These are phyloP conservation scores for Meiosimyza decipiens DNA, from an alignment of 2,888 invertebrate species.

Conservation along the genomic window DNA sequence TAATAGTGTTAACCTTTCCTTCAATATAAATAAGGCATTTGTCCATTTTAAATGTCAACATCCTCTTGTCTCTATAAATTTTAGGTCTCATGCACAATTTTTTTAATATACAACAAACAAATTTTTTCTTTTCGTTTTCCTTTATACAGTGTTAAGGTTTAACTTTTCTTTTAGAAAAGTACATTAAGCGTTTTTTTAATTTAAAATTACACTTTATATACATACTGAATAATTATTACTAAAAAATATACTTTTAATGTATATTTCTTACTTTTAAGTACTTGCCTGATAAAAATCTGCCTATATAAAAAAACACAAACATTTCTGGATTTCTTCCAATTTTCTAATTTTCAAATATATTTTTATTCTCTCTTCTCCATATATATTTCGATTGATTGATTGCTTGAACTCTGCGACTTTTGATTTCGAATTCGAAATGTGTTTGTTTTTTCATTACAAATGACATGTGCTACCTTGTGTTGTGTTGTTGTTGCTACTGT, in stretches of 20 bases:
- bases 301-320: slow-evolving; percentile 18
- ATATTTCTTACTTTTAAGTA: slow-evolving; percentile 45
- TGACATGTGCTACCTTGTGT: slow-evolving; percentile 26
- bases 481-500: slow-evolving; percentile 40
- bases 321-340: slow-evolving; percentile 54
- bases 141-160: slow-evolving; percentile 1
- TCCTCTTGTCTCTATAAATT: not conserved
- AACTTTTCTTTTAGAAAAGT: slow-evolving; percentile 24
- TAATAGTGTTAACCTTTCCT: slow-evolving; percentile 44
- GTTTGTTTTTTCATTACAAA: slow-evolving; percentile 20
- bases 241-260: slow-evolving; percentile 20
- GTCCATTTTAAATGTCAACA: slow-evolving; percentile 56
- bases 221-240: slow-evolving; percentile 3
- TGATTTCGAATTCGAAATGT: slow-evolving; percentile 35
- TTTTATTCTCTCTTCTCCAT: slow-evolving; percentile 64
- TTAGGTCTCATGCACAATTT: slow-evolving; percentile 39
- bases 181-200: slow-evolving; percentile 34
- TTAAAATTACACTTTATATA: slow-evolving; percentile 14
- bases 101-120: slow-evolving; percentile 14
- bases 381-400: slow-evolving; percentile 52
- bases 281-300: slow-evolving; percentile 22
- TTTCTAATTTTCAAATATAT: slow-evolving; percentile 62
- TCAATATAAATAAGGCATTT: slow-evolving; percentile 53
- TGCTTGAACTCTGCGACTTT: slow-evolving; percentile 45
- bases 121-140: not conserved